These are phyloP conservation scores for Morpho helenor DNA, from an alignment of 2,888 invertebrate genomes.

Conservation along the genomic window DNA sequence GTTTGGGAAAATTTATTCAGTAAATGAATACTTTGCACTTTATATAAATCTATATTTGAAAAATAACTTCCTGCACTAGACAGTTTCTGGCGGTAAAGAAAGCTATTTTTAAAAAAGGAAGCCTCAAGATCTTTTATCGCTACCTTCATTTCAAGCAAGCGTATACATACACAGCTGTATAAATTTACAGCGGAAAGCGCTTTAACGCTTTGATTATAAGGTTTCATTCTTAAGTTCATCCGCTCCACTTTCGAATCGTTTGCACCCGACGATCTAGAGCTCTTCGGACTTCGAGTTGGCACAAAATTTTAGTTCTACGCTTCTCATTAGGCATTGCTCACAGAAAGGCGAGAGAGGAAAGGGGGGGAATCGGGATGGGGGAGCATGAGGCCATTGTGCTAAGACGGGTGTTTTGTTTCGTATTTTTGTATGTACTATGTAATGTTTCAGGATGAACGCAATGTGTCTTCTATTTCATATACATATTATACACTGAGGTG, in stretches of 20 bases:
- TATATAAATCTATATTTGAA: no score
- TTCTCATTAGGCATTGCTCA: conserved; percentile 69
- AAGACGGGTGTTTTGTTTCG: conserved; percentile 56
- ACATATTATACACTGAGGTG: no score
- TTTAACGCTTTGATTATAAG: conserved; percentile 27
- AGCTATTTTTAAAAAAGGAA: conserved; percentile 33
- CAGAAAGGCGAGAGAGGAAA: conserved; percentile 34
- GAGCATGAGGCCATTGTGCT: conserved; percentile 44
- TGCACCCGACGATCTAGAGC: conserved; percentile 45
- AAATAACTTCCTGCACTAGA: conserved; percentile 1
- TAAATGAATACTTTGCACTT: no score
- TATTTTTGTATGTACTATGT: conserved; percentile 41
- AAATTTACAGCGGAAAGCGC: conserved; percentile 14
- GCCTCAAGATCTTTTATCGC: conserved; percentile 48
- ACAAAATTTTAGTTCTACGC: conserved; percentile 74
- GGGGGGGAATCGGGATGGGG: conserved; percentile 28
- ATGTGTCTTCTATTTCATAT: background rate
- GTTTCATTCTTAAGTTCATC: conserved; percentile 25
- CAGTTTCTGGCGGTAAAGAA: conserved; percentile 14
- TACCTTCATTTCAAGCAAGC: conserved; percentile 17
- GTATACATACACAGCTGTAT: conserved; percentile 12
- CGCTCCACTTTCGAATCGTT: conserved; percentile 32
- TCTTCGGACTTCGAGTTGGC: conserved; percentile 73
- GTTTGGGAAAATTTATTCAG: no score
- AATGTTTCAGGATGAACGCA: conserved; percentile 3